Conservation (phyloP, 35 echinoderm and acorn worm genomes). For the Apostichopus parvimensis region DNA sequence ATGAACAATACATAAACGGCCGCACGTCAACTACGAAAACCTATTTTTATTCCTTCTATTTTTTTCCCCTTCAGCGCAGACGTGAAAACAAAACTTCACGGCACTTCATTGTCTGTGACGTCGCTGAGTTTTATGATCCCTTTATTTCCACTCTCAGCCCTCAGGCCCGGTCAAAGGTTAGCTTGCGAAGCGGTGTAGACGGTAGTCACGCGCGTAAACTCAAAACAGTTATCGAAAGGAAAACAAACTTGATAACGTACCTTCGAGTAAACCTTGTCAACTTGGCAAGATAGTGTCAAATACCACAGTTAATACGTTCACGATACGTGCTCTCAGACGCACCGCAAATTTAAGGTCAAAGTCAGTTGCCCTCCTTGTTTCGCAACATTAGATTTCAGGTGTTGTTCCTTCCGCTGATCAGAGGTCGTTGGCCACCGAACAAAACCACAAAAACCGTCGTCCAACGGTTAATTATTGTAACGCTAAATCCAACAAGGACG, state of each 20-base stretch:
- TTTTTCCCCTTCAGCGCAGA: conserved; percentile 24
- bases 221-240: conserved; percentile 48
- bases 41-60: conserved; percentile 24
- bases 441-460: not conserved
- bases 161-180: conserved; percentile 48
- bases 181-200: not conserved
- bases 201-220: conserved; percentile 45
- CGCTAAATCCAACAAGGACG: not conserved
- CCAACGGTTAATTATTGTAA: not conserved
- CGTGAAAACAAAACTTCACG: conserved; percentile 19
- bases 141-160: conserved; percentile 36
- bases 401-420: not conserved
- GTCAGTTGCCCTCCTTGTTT: conserved; percentile 23
- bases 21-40: conserved; percentile 27
- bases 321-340: conserved; percentile 29
- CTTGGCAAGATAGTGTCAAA: conserved; percentile 46
- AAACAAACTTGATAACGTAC: conserved; percentile 44
- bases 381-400: conserved; percentile 10
- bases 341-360: conserved; percentile 25
- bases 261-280: conserved; percentile 31
- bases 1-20: not conserved
- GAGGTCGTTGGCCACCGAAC: conserved; percentile 7
- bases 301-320: conserved; percentile 37
- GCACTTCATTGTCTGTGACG: conserved; percentile 44
- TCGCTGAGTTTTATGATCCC: conserved; percentile 9